Base-by-base conservation (phyloP, 2,888 invertebrate genomes). In the Clunio marinus region DNA sequence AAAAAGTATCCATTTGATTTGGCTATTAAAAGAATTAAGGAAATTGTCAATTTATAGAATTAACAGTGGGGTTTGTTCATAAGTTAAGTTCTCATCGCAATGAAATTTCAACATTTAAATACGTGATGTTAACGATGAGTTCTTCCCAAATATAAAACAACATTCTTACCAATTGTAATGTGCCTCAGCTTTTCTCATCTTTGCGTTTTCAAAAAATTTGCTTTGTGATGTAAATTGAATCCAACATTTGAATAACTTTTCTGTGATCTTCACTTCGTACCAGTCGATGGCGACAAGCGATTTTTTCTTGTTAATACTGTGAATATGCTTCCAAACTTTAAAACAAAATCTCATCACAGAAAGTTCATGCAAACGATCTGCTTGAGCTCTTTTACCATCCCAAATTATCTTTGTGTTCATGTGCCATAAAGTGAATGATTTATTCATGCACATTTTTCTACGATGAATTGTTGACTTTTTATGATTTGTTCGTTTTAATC, bases 211-310 rank as follows among this genome's bases (percentile, higher is more conserved):
- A 70, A 83, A 80, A 58, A 80, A 75, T 72, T 78, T 82, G 37
- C 81, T 73, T 24, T 81, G 73, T 4, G 77, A 75, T 0, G 81
- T 76, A 20, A 80, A 80, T 55, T 77, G 75, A 1, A 78, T 75
- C 80, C 87, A 85, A 69, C 77, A 77, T 35, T 77, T 77, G 62
- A 87, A 83, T 59, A 79, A 79, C 46, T 78, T 73, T 62, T 83
- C 82, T 57, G 80, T 79, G n/a, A 85, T 73, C 71, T 82, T 84
- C 69, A 87, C 79, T 70, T 88, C 87, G 72, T 84, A 84, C 76
- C 86, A 86, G 75, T 91, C 90, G 68, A 84, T 82, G 2, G 91
- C 89, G 1, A 88, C 87, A 79, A 88, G 86, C 73, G 81, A 79
- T 74, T 86, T 85, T 71, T 83, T 78, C 41, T 74, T 74, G 65